Conservation (phyloP, 2,888 invertebrate species). For the Platerodrilus igneus region DNA sequence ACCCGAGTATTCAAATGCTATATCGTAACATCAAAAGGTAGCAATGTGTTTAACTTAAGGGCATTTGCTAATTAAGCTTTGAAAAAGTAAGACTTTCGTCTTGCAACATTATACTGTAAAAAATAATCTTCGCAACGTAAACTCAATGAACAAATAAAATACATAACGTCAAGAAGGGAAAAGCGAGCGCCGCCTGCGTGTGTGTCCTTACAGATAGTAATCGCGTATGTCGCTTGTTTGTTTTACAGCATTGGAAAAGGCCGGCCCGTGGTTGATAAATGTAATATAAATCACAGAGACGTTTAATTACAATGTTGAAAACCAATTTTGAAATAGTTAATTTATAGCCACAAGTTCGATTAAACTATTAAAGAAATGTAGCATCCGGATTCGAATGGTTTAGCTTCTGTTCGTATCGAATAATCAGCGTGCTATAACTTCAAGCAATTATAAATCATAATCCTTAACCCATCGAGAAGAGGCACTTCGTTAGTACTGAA, state of each 20-base stretch:
- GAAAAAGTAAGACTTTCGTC: too few relatives aligned
- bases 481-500: slow-evolving; percentile 27
- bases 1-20: too few relatives aligned
- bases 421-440: slow-evolving; percentile 20
- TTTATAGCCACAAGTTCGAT: slow-evolving; percentile 38
- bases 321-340: slow-evolving; percentile 47
- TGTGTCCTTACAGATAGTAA: slow-evolving; percentile 37
- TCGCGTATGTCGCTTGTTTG: slow-evolving; percentile 43
- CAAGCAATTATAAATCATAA: slow-evolving; percentile 27
- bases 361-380: slow-evolving; percentile 21
- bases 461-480: slow-evolving; percentile 31
- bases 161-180: too few relatives aligned
- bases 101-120: too few relatives aligned
- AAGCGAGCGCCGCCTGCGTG: slow-evolving; percentile 28
- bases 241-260: slow-evolving; percentile 39
- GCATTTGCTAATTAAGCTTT: too few relatives aligned
- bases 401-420: slow-evolving; percentile 32
- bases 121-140: too few relatives aligned
- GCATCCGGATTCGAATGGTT: slow-evolving; percentile 32
- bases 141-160: too few relatives aligned
- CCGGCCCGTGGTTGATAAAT: slow-evolving; percentile 38
- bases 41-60: too few relatives aligned
- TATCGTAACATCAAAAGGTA: too few relatives aligned
- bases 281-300: slow-evolving; percentile 41
- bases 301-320: slow-evolving; percentile 47